These are phyloP conservation scores for Zaprionus camerounensis DNA, from an alignment of 1,140 invertebrate genomes.

Conservation along the genomic window DNA sequence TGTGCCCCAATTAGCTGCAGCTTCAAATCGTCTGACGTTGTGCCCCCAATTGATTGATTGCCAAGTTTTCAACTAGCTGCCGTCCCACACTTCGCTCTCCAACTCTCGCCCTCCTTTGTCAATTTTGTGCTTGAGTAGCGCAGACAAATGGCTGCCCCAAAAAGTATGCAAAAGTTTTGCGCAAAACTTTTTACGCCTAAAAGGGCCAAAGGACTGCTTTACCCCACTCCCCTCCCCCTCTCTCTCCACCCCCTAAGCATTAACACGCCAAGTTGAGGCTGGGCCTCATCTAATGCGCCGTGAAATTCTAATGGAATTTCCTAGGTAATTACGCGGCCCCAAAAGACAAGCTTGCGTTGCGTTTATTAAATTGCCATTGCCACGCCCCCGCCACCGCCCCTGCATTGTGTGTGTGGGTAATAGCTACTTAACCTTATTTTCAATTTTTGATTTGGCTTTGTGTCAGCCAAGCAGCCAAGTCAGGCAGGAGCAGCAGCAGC, in stretches of 20 bases:
- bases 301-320: conserved; percentile 81
- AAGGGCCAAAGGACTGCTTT: conserved; percentile 19
- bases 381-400: conserved; percentile 7
- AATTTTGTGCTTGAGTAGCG: conserved; percentile 60
- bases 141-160: conserved; percentile 50
- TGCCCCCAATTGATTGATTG: conserved; percentile 75
- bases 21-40: conserved; percentile 29
- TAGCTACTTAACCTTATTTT: conserved; percentile 83
- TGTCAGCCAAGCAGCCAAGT: conserved; percentile 44
- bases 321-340: conserved; percentile 67
- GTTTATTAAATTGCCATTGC: conserved; percentile 74
- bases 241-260: conserved; percentile 25
- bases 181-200: conserved; percentile 62
- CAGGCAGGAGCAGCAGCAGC: conserved; percentile 29
- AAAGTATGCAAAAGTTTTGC: conserved; percentile 78
- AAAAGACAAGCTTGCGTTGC: conserved; percentile 28
- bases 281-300: conserved; percentile 66
- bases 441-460: conserved; percentile 77
- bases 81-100: too few species aligned
- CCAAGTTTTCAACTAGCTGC: conserved; percentile 52
- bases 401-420: conserved; percentile 63
- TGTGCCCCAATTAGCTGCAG: conserved; percentile 62
- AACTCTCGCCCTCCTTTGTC: conserved; percentile 1
- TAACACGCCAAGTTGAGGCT: conserved; percentile 48
- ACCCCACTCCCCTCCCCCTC: not conserved